phyloP scores from a whole-genome alignment of 2,888 invertebrate genomes.

The Nomada lathburiana region DNA sequence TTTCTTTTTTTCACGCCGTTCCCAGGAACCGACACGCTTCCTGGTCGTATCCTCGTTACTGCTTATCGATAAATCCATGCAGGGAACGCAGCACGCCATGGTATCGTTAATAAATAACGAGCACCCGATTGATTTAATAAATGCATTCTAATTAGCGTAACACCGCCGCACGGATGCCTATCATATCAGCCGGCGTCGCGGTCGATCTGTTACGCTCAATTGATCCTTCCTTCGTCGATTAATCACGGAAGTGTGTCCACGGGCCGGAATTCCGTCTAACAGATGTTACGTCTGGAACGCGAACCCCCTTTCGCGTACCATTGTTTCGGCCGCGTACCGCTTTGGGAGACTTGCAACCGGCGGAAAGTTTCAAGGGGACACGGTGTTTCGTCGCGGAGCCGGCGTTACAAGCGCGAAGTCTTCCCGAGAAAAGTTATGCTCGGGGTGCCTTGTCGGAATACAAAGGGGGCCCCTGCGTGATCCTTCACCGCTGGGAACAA shows the following conservation, averaged over 20 bases:
- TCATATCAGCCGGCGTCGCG: constrained; percentile 7
- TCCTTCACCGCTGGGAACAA: constrained; percentile 69
- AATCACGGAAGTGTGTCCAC: constrained; percentile 43
- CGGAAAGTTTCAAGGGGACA: constrained; percentile 65
- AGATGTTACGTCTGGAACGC: constrained; percentile 54
- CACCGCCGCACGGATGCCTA: neutral
- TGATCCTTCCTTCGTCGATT: constrained; percentile 40
- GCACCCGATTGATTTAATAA: constrained; percentile 51
- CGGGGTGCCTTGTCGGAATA: constrained; percentile 70
- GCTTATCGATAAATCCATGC: constrained; percentile 49
- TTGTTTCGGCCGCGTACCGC: constrained; percentile 51
- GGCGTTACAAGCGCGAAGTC: constrained; percentile 67
- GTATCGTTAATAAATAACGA: constrained; percentile 50
- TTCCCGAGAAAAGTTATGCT: constrained; percentile 70
- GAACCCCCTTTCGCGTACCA: constrained; percentile 48
- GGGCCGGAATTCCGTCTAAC: constrained; percentile 50
- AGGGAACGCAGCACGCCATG: constrained; percentile 6
- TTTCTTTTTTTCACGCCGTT: constrained; percentile 10
- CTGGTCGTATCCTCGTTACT: constrained; percentile 32
- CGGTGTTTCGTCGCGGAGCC: constrained; percentile 64
- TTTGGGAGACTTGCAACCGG: constrained; percentile 51
- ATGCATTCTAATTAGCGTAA: constrained; percentile 43
- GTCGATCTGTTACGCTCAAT: constrained; percentile 40
- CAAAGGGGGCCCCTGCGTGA: constrained; percentile 70
- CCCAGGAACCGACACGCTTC: constrained; percentile 33